Evolutionary conservation across 2,888 invertebrate genomes (phyloP).

Genomic region (Eilema depressum): DNA sequence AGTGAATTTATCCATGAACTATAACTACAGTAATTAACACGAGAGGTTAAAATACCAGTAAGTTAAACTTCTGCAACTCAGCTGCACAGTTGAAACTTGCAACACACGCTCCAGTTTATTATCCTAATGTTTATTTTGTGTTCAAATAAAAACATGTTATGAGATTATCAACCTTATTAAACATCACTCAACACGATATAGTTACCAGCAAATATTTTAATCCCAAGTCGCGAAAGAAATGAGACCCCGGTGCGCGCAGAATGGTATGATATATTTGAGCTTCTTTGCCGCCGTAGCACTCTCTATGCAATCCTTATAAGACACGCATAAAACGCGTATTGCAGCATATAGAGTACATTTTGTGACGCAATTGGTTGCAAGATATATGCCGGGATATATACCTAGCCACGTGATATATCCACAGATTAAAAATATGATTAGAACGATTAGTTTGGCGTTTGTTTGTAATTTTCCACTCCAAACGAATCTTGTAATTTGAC

Average conservation of each 20-base stretch:
- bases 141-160: constrained; percentile 11
- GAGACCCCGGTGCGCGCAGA: too few relatives aligned
- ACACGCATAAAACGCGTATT: too few relatives aligned
- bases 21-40: too few relatives aligned
- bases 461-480: background rate
- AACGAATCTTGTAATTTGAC: background rate
- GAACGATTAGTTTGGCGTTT: background rate
- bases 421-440: background rate
- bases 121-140: constrained; percentile 10
- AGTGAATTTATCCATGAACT: too few relatives aligned
- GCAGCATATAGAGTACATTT: too few relatives aligned
- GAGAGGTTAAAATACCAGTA: background rate
- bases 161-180: constrained; percentile 12
- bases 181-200: background rate
- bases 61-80: background rate
- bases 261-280: too few relatives aligned
- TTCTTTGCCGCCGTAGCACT: too few relatives aligned
- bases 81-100: background rate
- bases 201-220: too few relatives aligned
- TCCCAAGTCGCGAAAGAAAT: too few relatives aligned
- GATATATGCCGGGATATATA: too few relatives aligned
- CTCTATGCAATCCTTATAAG: too few relatives aligned
- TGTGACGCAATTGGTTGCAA: too few relatives aligned
- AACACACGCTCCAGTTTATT: constrained; percentile 17
- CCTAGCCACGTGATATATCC: background rate